A percentile compares a stretch with the other conserved stretches of the same genome.
These are phyloP conservation scores for Rhagonycha fulva DNA, from an alignment of 2,888 invertebrate genomes.

Conservation along the genomic window DNA sequence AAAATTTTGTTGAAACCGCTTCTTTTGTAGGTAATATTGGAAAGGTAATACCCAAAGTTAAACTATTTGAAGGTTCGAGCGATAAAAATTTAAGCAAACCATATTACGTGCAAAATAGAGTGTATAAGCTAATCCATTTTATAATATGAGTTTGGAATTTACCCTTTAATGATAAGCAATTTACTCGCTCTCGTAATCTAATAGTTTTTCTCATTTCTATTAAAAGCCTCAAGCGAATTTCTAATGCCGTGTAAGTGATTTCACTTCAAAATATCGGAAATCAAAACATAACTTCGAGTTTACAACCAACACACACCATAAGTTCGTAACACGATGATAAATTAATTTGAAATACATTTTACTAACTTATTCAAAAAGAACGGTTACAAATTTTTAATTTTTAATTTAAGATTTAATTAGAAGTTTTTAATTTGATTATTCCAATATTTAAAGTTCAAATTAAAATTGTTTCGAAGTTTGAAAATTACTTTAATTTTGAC, in stretches of 20 bases:
- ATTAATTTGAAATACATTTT: not conserved
- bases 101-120: not conserved
- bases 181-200: constrained; percentile 12
- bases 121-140: not conserved
- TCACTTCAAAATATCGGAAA: not conserved
- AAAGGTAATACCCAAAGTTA: not conserved
- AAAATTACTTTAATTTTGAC: not conserved
- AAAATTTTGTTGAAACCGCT: not conserved
- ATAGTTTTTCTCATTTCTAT: constrained; percentile 8
- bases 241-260: not conserved
- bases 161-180: constrained; percentile 18
- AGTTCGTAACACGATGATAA: not conserved
- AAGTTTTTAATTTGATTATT: not conserved
- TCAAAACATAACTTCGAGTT: not conserved
- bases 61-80: not conserved
- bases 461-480: not conserved
- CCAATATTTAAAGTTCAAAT: not conserved
- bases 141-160: constrained; percentile 8
- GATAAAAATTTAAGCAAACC: not conserved
- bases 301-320: not conserved
- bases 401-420: too few species aligned
- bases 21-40: not conserved
- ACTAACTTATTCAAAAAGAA: not conserved
- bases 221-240: not conserved
- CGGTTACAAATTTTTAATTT: not conserved